A percentile compares a stretch with the other conserved stretches of the same genome.
phyloP scores from a whole-genome alignment of 2,113 vertebrate species.

The Hippocampus comes region DNA sequence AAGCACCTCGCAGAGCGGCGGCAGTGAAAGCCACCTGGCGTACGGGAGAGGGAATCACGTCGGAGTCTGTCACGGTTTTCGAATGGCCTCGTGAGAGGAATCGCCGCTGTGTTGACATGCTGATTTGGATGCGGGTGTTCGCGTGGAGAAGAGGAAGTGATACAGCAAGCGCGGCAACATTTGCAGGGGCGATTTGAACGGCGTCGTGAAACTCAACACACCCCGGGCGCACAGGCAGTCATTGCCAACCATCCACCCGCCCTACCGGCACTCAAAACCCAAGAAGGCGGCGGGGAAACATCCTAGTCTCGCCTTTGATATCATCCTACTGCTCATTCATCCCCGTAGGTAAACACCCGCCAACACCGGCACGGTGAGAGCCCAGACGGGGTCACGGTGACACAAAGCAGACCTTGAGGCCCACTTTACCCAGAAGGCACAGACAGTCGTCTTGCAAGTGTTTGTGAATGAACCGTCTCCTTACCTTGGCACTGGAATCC shows the following conservation, averaged over 20 bases:
- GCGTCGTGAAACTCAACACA: slow-evolving; percentile 1
- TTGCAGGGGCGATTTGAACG: slow-evolving; percentile 22
- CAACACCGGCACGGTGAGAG: slow-evolving; percentile 43
- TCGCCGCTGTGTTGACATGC: background rate
- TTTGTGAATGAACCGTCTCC: slow-evolving; percentile 49
- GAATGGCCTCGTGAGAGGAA: background rate
- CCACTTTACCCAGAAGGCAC: slow-evolving; percentile 38
- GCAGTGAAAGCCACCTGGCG: too few species aligned
- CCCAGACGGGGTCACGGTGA: slow-evolving; percentile 34
- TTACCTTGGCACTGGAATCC: slow-evolving; percentile 76
- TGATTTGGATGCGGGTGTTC: slow-evolving; percentile 13
- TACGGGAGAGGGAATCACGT: background rate
- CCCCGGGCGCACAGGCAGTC: slow-evolving; percentile 22
- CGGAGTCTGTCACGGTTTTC: background rate
- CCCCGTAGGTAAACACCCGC: slow-evolving; percentile 42
- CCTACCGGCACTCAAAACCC: slow-evolving; percentile 15
- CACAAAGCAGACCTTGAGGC: slow-evolving; percentile 6
- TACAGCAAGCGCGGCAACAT: slow-evolving; percentile 15
- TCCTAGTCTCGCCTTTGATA: background rate
- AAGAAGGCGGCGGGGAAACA: too few species aligned
- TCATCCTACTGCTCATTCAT: slow-evolving; percentile 26
- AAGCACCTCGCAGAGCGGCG: too few species aligned
- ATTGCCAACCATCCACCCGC: slow-evolving; percentile 20
- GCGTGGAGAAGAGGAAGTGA: slow-evolving; percentile 53
- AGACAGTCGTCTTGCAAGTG: slow-evolving; percentile 44